These are phyloP conservation scores for Notoglanidium macrostoma DNA, from an alignment of 2,797 vertebrate genomes.

Conservation along the genomic window DNA sequence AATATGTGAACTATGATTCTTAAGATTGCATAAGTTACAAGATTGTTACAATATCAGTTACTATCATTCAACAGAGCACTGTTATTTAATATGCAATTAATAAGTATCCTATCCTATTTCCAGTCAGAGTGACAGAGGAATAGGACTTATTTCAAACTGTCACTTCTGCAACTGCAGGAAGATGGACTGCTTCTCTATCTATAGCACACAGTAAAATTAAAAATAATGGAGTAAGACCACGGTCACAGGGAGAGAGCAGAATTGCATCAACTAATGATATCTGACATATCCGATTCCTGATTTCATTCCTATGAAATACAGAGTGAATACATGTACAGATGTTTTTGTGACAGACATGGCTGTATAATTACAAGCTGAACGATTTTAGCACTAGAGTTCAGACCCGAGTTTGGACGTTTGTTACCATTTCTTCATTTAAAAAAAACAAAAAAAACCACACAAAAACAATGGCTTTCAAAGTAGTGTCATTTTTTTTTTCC, in stretches of 20 bases:
- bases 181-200: conserved; percentile 28
- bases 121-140: conserved; percentile 53
- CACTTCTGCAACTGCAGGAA: conserved; percentile 25
- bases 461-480: neutral
- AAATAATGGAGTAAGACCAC: conserved; percentile 7
- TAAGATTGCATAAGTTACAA: neutral
- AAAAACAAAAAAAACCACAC: neutral
- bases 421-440: neutral
- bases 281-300: no score
- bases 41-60: neutral
- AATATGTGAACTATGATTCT: neutral
- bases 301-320: neutral
- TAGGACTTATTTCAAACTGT: conserved; percentile 61
- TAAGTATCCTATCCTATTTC: conserved; percentile 67
- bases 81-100: conserved; percentile 48
- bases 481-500: neutral
- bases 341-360: neutral
- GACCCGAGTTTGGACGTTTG: no score
- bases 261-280: neutral
- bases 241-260: neutral
- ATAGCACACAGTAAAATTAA: conserved; percentile 45
- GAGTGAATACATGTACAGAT: neutral
- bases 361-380: neutral
- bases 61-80: neutral
- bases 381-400: neutral